Percentiles rank a stretch among this genome's conserved stretches.
phyloP scores from a whole-genome alignment of 2,797 vertebrate genomes.

The Karalla daura region DNA sequence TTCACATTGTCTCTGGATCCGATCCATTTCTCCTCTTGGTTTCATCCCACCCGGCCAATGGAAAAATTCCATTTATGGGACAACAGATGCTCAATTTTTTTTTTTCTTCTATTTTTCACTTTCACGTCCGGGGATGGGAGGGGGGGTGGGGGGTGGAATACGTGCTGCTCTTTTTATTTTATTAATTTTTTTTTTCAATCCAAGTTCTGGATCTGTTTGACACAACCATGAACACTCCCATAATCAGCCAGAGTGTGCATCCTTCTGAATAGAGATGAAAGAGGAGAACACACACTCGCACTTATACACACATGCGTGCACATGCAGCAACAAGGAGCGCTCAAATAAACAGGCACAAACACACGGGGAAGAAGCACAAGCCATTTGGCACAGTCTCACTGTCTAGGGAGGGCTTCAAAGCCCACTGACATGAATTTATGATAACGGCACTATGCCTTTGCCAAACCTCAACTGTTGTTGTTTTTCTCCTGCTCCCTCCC shows the following conservation, averaged over 20 bases:
- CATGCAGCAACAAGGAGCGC: slow-evolving; percentile 52
- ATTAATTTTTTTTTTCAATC: slow-evolving; percentile 57
- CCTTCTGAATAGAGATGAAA: slow-evolving; percentile 87
- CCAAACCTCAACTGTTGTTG: slow-evolving; percentile 87
- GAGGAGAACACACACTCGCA: slow-evolving; percentile 63
- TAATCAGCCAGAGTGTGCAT: slow-evolving; percentile 83
- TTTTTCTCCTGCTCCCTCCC: slow-evolving; percentile 74
- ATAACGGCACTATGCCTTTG: slow-evolving; percentile 83
- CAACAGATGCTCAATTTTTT: slow-evolving; percentile 63
- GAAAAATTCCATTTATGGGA: slow-evolving; percentile 61
- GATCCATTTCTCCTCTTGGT: slow-evolving; percentile 34
- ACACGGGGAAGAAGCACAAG: slow-evolving; percentile 75
- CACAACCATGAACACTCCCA: slow-evolving; percentile 76
- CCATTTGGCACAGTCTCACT: slow-evolving; percentile 76
- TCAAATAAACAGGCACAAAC: slow-evolving; percentile 77
- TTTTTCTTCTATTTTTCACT: slow-evolving; percentile 45
- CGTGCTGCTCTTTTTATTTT: slow-evolving; percentile 34
- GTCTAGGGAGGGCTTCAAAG: slow-evolving; percentile 88
- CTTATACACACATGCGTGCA: slow-evolving; percentile 38
- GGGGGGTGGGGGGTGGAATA: slow-evolving; percentile 59
- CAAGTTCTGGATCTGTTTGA: slow-evolving; percentile 81
- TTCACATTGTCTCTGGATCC: slow-evolving; percentile 7
- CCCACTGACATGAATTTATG: slow-evolving; percentile 88
- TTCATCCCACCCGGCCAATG: slow-evolving; percentile 43
- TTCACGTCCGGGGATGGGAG: slow-evolving; percentile 49